These are phyloP conservation scores for Nixonia krombeini DNA, from an alignment of 1,140 invertebrate species.

Conservation along the genomic window DNA sequence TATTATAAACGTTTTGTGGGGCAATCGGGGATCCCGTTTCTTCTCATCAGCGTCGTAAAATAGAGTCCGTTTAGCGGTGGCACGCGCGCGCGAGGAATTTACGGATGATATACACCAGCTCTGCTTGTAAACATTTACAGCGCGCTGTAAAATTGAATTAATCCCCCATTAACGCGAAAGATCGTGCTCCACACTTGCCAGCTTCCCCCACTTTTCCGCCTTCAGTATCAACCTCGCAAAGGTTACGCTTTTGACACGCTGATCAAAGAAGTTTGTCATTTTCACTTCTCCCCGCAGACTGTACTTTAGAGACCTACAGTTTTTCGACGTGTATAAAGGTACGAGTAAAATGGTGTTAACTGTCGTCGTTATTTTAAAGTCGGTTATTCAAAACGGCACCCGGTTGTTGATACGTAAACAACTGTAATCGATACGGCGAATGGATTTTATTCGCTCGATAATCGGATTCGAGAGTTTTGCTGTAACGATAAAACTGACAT, in stretches of 20 bases:
- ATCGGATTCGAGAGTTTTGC: slow-evolving; percentile 32
- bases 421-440: too few species aligned
- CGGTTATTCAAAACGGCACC: too few species aligned
- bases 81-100: slow-evolving; percentile 47
- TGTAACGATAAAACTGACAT: slow-evolving; percentile 31
- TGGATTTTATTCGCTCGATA: too few species aligned
- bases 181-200: background rate
- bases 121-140: slow-evolving; percentile 65
- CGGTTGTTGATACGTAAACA: too few species aligned
- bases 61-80: slow-evolving; percentile 40
- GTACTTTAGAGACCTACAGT: too few species aligned
- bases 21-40: slow-evolving; percentile 34
- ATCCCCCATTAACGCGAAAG: slow-evolving; percentile 61
- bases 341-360: too few species aligned
- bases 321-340: too few species aligned
- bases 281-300: too few species aligned
- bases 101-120: slow-evolving; percentile 57
- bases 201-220: background rate
- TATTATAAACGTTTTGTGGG: slow-evolving; percentile 46
- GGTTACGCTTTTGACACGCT: too few species aligned
- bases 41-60: slow-evolving; percentile 43
- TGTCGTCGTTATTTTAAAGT: too few species aligned
- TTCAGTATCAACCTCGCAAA: too few species aligned
- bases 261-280: too few species aligned
- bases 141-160: slow-evolving; percentile 68